Conservation (phyloP, 2,888 invertebrate genomes). For the Drosophila phalerata region DNA sequence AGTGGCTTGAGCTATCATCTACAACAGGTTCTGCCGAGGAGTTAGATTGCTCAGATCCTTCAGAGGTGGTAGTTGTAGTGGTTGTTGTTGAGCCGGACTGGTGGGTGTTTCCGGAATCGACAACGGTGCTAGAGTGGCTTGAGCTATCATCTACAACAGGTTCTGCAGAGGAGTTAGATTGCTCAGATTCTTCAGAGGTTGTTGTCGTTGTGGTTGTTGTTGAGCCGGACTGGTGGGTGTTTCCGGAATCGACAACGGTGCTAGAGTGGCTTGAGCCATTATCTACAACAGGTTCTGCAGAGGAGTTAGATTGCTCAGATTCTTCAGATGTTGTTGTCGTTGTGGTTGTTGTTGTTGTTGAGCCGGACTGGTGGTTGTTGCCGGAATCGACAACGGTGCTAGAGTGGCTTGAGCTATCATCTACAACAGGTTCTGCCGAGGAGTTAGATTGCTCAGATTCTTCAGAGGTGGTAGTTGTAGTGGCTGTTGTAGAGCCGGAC, state of each 20-base stretch:
- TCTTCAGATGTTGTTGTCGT: neutral
- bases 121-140: neutral
- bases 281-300: neutral
- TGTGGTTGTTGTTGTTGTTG: slow-evolving; percentile 10
- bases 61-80: slow-evolving; percentile 13
- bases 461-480: slow-evolving; percentile 3
- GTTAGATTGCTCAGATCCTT: too few species aligned
- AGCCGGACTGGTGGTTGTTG: neutral
- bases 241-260: slow-evolving; percentile 5
- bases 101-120: slow-evolving; percentile 2
- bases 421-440: neutral
- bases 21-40: too few species aligned
- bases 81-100: slow-evolving; percentile 21
- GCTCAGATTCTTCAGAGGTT: slow-evolving; percentile 3
- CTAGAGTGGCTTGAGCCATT: neutral
- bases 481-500: neutral
- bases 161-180: neutral
- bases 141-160: neutral
- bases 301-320: neutral
- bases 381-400: neutral
- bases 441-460: neutral
- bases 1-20: too few species aligned
- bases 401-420: neutral
- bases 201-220: slow-evolving; percentile 24
- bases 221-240: slow-evolving; percentile 2